phyloP scores from a whole-genome alignment of 2,888 invertebrate genomes.

The Agonopterix alstromeriana region DNA sequence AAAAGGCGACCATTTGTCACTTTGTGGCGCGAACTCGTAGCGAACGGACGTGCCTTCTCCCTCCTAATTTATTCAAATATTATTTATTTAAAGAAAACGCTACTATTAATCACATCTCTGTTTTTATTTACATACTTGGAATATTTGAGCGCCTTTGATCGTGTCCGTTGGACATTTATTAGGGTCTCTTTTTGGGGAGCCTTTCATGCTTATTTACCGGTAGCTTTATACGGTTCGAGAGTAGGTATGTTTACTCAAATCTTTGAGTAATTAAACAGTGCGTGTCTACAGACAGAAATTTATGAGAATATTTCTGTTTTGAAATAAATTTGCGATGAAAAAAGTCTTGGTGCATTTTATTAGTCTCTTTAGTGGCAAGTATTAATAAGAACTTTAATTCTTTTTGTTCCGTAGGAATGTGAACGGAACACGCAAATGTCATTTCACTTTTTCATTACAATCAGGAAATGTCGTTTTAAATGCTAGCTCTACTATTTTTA shows the following conservation, averaged over 20 bases:
- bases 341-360: too few relatives aligned
- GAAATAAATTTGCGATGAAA: too few relatives aligned
- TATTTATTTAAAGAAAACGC: conserved; percentile 75
- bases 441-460: too few relatives aligned
- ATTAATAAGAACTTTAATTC: too few relatives aligned
- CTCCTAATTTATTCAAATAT: conserved; percentile 74
- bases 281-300: background rate
- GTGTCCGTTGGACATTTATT: conserved; percentile 55
- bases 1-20: conserved; percentile 74
- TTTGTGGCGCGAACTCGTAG: conserved; percentile 62
- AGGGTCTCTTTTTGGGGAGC: conserved; percentile 39
- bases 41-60: conserved; percentile 63
- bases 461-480: too few relatives aligned
- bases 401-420: too few relatives aligned
- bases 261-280: conserved; percentile 3
- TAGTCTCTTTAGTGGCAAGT: too few relatives aligned
- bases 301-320: too few relatives aligned
- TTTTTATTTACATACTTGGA: conserved; percentile 69
- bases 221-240: conserved; percentile 1
- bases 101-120: conserved; percentile 71
- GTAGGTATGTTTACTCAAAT: conserved; percentile 6
- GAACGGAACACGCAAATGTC: too few relatives aligned
- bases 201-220: conserved; percentile 31
- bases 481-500: too few relatives aligned
- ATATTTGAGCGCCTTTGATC: conserved; percentile 61